A percentile compares a stretch with the other conserved stretches of the same genome.
Evolutionary conservation across 2,113 vertebrate genomes (phyloP).

Genomic region (Cryptomyrus ogoouensis): DNA sequence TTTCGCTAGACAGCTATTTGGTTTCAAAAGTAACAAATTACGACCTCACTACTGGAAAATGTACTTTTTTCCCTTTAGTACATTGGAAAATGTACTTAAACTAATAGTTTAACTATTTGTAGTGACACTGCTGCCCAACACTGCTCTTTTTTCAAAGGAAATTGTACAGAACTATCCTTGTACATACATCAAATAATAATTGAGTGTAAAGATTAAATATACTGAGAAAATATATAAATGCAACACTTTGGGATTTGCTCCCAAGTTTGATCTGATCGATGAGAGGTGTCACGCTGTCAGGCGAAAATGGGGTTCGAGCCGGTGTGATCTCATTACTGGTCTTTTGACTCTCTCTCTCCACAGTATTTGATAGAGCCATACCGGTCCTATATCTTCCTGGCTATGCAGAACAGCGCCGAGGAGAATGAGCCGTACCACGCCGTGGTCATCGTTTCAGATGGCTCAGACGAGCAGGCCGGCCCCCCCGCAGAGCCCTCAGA

Average conservation of each 20-base stretch:
- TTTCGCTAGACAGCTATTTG: neutral
- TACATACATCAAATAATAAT: neutral
- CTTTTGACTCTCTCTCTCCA: neutral
- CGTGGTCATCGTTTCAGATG: conserved; percentile 33
- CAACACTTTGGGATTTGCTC: neutral
- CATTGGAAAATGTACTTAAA: neutral
- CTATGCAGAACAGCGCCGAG: conserved; percentile 33
- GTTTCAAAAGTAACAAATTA: neutral
- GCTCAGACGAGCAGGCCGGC: neutral
- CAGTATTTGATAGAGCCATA: conserved; percentile 39
- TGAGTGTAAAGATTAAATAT: neutral
- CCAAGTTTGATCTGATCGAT: neutral
- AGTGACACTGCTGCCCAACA: neutral
- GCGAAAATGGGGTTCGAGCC: too few relatives aligned
- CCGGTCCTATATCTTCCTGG: conserved; percentile 22
- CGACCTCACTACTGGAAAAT: neutral
- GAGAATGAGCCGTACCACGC: conserved; percentile 40
- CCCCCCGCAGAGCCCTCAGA: neutral
- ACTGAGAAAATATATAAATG: neutral
- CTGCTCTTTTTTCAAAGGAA: neutral
- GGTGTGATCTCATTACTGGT: neutral
- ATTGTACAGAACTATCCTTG: neutral
- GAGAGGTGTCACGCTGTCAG: neutral
- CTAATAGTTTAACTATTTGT: neutral
- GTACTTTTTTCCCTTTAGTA: too few relatives aligned